phyloP scores from a whole-genome alignment of 2,113 vertebrate genomes.

The Centrocercus urophasianus region DNA sequence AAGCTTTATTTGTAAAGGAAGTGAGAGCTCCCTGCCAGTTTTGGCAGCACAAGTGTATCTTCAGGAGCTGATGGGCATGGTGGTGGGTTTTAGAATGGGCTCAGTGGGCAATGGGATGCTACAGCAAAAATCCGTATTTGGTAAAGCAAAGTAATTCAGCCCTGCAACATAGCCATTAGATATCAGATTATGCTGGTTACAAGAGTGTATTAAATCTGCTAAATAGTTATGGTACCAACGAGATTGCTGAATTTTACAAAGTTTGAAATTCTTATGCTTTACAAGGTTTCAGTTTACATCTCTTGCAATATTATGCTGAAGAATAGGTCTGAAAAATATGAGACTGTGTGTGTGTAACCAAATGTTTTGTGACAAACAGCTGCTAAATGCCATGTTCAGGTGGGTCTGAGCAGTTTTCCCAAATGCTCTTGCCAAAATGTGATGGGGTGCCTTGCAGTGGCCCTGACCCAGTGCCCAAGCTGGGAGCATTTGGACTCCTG shows the following conservation, averaged over 20 bases:
- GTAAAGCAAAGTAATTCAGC: neutral
- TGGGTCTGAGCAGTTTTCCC: conserved; percentile 19
- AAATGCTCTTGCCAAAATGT: conserved; percentile 52
- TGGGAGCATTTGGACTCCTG: neutral
- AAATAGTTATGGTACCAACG: neutral
- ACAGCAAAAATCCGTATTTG: neutral
- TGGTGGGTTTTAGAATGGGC: neutral
- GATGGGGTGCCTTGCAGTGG: conserved; percentile 43
- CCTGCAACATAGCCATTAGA: neutral
- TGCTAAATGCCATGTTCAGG: neutral
- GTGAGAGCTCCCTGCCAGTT: neutral
- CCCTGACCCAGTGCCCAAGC: neutral
- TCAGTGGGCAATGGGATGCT: neutral
- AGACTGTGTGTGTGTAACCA: neutral
- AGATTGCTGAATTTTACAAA: neutral
- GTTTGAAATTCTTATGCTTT: conserved; percentile 41
- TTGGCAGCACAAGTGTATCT: neutral
- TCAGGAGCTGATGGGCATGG: neutral
- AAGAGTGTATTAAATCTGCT: conserved; percentile 31
- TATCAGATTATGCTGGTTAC: conserved; percentile 11
- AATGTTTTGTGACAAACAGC: neutral
- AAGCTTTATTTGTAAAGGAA: neutral
- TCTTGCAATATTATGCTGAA: neutral
- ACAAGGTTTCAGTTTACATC: conserved; percentile 14
- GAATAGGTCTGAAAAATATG: conserved; percentile 19